Conservation (phyloP, 2,888 invertebrate genomes). For the Zaprionus lineosus region DNA sequence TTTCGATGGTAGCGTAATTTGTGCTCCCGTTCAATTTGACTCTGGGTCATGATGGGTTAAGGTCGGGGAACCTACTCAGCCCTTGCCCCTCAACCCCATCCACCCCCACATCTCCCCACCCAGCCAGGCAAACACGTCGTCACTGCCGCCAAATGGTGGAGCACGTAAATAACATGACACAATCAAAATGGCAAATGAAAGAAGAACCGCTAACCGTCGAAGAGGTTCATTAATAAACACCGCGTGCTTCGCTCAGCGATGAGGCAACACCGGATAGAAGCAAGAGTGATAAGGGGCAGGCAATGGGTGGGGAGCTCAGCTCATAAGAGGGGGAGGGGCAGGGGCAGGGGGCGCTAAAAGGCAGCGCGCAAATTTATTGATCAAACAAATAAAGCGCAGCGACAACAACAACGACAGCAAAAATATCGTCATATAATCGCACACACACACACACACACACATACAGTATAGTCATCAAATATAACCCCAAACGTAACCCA, state of each 20-base stretch:
- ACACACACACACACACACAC: constrained; percentile 5
- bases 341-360: constrained; percentile 27
- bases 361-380: constrained; percentile 61
- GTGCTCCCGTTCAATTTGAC: too few relatives aligned
- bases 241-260: constrained; percentile 20
- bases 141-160: too few relatives aligned
- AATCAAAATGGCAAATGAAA: constrained; percentile 43
- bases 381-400: constrained; percentile 71
- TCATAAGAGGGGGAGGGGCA: too few relatives aligned
- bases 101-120: not conserved
- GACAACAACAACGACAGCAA: constrained; percentile 6
- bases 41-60: too few relatives aligned
- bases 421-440: not conserved
- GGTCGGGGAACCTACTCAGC: too few relatives aligned
- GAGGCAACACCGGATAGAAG: constrained; percentile 38
- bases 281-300: too few relatives aligned
- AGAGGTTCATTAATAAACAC: constrained; percentile 70
- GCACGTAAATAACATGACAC: constrained; percentile 68
- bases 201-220: constrained; percentile 24
- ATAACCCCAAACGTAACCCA: constrained; percentile 5
- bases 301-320: too few relatives aligned
- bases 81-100: too few relatives aligned
- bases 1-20: too few relatives aligned
- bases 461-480: constrained; percentile 4
- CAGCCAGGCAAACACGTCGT: too few relatives aligned